Conservation (phyloP, 2,888 invertebrate genomes). For the Meiosimyza decipiens region DNA sequence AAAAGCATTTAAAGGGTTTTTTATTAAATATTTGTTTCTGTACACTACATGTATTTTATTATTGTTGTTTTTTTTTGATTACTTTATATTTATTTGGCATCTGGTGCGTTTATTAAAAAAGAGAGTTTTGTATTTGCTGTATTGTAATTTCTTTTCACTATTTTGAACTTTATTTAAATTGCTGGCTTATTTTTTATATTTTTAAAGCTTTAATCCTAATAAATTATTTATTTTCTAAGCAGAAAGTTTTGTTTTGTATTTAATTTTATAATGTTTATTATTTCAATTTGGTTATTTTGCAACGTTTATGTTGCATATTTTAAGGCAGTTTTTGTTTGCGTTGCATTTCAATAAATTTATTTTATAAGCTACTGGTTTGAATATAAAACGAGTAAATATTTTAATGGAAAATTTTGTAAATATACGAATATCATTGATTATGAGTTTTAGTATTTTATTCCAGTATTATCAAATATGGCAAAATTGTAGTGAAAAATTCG, state of each 20-base stretch:
- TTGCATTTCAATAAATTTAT: neutral
- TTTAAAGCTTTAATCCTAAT: neutral
- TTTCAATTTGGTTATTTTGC: too few species aligned
- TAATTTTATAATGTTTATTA: neutral
- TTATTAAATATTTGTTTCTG: slow-evolving; percentile 1
- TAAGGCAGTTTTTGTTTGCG: slow-evolving; percentile 41
- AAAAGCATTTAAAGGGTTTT: neutral
- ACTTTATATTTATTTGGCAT: slow-evolving; percentile 21
- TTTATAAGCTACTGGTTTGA: too few species aligned
- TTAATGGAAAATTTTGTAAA: too few species aligned
- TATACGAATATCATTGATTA: neutral
- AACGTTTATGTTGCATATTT: slow-evolving; percentile 36
- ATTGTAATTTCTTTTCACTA: slow-evolving; percentile 36
- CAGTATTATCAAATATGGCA: too few species aligned
- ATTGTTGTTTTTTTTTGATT: slow-evolving; percentile 13
- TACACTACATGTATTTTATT: slow-evolving; percentile 27
- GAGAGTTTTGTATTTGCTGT: slow-evolving; percentile 18
- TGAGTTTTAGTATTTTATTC: neutral
- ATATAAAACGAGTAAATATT: too few species aligned
- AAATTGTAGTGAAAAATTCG: too few species aligned
- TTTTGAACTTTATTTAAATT: slow-evolving; percentile 31
- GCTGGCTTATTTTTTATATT: slow-evolving; percentile 30
- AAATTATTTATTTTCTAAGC: slow-evolving; percentile 8
- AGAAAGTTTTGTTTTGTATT: slow-evolving; percentile 5
- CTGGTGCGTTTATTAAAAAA: slow-evolving; percentile 21